Evolutionary conservation across 2,113 vertebrate species (phyloP), one percentile per base, ranked within the genome.

Genomic region (Cephalophus harveyi): DNA sequence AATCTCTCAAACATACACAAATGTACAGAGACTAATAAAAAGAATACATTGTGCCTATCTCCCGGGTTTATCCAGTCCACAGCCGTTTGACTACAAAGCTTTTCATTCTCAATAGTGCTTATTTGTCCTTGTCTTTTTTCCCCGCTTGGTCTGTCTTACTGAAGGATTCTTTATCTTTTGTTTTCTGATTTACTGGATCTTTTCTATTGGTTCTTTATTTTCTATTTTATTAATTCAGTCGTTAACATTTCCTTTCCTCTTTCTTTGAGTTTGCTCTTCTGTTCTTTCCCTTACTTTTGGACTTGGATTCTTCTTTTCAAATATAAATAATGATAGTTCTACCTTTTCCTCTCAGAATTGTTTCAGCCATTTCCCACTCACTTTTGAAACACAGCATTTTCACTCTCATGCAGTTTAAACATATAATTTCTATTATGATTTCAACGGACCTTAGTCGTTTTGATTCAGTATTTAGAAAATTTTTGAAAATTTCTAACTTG

Each of bases 121-220:
- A n/a, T 43, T 71, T 82, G 74, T 84, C 86, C 87, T n/a, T 79
- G 52, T 62, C 91, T 4, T 43, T 4, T 0, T 1, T 6, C 48
- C 4, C 3, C 52, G 1, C 40, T 88, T 52, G 40, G 15, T 79
- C 28, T 83, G 40, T 87, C 64, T 62, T 85, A 57, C 74, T 92
- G 76, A 95, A 74, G 50, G 85, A 79, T 74, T 94, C 83, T 90
- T 57, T 96, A 48, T 85, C 82, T 96, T 94, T 92, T 88, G 76
- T 76, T 95, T 96, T 92, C 84, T 94, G 71, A 81, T 30, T 91
- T 59, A 64, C 52, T 74, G 60, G 52, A 6, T 92, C 43, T 82
- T 87, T 87, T 59, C 87, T 93, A 64, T 88, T 78, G 86, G 43
- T 43, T 95, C 84, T 97, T 92, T 62, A 81, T 89, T 84, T 89